Base-by-base conservation (phyloP, 2,113 vertebrate species). In the Tautogolabrus adspersus region DNA sequence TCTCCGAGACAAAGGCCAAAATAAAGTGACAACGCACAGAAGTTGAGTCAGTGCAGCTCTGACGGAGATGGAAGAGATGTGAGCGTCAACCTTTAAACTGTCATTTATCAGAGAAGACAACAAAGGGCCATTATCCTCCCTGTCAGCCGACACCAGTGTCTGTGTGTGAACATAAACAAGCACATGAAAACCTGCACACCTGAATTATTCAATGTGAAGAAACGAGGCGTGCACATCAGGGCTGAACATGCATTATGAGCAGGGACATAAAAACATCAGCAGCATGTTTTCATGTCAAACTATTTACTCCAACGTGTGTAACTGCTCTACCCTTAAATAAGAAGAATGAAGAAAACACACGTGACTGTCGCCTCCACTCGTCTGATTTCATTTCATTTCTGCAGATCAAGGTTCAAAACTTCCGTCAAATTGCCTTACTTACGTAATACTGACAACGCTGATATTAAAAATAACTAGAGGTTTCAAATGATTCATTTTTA, bases 41-140 rank as follows among this genome's bases (percentile, higher is more conserved):
- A 75, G 72, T 34, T 74, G 83, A 72, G 82, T 55, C 58, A 1
- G 73, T 30, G 64, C 80, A 80, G 23, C 70, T 77, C 84, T 74
- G 71, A 47, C 9, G 76, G 73, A 82, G 79, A 82, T 64, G 74
- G 76, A 83, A 85, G 72, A 81, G 63, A 66, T 40, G 62, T 22
- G 49, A 72, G 83, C 58, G 21, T 75, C 86, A 83, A 88, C 83
- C 87, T 90, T 88, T 86, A 86, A 88, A 80, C 75, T 55, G 49
- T 26, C 74, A 70, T 91, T 86, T 37, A 71, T 88, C 87, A 87
- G 68, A 9, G 13, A 8, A 22, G 70, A 46, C 87, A 58, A 81
- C 75, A 82, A 81, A 85, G 69, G 42, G 77, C 40, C 61, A 61
- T 88, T 72, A 66, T 79, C 80, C 77, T 60, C 40, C 57, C 42